Percentiles rank a stretch among this genome's conserved stretches.
Conservation (phyloP, 1,140 invertebrate genomes). For the Carcinoscorpius rotundicauda region DNA sequence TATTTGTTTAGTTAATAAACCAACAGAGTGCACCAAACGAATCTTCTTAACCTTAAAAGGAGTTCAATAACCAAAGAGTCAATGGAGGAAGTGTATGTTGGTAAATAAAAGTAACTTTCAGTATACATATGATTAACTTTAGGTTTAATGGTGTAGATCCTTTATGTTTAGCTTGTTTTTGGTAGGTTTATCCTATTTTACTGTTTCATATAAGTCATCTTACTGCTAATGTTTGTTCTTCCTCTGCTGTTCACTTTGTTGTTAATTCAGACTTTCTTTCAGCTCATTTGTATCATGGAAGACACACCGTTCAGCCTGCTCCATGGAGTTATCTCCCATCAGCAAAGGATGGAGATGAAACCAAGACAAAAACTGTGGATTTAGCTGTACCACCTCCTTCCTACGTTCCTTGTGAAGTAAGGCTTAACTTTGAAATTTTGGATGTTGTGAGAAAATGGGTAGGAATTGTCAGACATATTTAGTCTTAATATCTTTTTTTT, state of each 20-base stretch:
- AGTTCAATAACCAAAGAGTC: no score
- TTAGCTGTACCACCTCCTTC: slow-evolving; percentile 38
- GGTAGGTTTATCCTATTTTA: slow-evolving; percentile 8
- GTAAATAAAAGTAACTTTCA: no score
- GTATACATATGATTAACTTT: no score
- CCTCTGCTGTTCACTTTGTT: neutral
- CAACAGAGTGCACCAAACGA: no score
- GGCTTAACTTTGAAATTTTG: slow-evolving; percentile 3
- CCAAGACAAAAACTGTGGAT: slow-evolving; percentile 31
- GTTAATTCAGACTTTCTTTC: no score
- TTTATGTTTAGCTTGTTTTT: slow-evolving; percentile 18
- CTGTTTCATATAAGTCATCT: no score
- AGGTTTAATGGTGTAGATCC: neutral
- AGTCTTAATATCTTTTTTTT: neutral
- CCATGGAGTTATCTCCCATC: slow-evolving; percentile 59
- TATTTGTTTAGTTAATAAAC: no score
- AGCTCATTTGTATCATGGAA: slow-evolving; percentile 45
- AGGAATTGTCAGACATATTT: neutral
- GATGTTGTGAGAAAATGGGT: neutral
- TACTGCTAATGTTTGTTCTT: neutral
- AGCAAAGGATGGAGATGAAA: slow-evolving; percentile 33
- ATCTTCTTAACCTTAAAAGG: no score
- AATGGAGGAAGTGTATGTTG: no score
- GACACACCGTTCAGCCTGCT: slow-evolving; percentile 61
- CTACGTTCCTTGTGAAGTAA: slow-evolving; percentile 34